Evolutionary conservation across 2,888 invertebrate species (phyloP).

Genomic region (Cryptocephalus primarius): DNA sequence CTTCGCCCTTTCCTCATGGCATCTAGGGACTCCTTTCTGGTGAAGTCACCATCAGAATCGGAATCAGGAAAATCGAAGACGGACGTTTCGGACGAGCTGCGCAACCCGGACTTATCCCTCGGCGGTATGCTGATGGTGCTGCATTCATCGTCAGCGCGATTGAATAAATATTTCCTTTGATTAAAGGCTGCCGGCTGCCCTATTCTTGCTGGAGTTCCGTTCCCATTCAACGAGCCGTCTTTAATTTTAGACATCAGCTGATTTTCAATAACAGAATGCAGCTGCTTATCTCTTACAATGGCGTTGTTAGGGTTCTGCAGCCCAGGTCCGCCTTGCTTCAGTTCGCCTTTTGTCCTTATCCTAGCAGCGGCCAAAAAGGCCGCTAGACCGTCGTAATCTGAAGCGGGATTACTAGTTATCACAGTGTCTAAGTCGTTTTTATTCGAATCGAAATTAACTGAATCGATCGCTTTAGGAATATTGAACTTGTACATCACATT

Average conservation of each 20-base stretch:
- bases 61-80: constrained; percentile 54
- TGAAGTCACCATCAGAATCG: constrained; percentile 52
- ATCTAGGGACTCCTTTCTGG: constrained; percentile 56
- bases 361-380: constrained; percentile 55
- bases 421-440: constrained; percentile 19
- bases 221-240: constrained; percentile 5
- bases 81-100: constrained; percentile 51
- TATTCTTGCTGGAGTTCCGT: constrained; percentile 32
- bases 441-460: constrained; percentile 40
- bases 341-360: constrained; percentile 77
- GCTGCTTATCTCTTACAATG: constrained; percentile 18
- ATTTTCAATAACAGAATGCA: constrained; percentile 40
- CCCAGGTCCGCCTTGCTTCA: constrained; percentile 44
- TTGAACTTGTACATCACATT: constrained; percentile 49
- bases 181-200: constrained; percentile 17
- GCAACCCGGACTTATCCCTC: constrained; percentile 39
- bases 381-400: constrained; percentile 46
- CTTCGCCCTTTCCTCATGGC: constrained; percentile 49
- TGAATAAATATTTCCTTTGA: constrained; percentile 44
- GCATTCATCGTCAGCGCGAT: constrained; percentile 44
- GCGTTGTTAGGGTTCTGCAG: constrained; percentile 12
- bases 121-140: constrained; percentile 29
- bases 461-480: constrained; percentile 58
- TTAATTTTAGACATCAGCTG: constrained; percentile 5
- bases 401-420: constrained; percentile 20